Evolutionary conservation across 1,140 invertebrate species (phyloP), one percentile per base, ranked within the genome.

Genomic region (Mya arenaria): DNA sequence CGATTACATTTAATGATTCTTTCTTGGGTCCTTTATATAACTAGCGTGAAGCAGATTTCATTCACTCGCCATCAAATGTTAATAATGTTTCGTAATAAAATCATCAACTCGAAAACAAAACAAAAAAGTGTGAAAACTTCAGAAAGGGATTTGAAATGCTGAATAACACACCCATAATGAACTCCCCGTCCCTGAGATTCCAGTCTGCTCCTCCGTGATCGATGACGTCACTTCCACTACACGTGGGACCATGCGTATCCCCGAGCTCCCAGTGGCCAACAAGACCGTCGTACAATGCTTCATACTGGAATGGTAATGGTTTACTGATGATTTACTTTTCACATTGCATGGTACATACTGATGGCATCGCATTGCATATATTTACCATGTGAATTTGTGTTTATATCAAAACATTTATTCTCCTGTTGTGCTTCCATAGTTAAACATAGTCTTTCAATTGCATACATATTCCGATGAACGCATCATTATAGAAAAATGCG

Each of bases 261-360:
- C 87, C 89, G 15, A 88, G 63, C 69, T 89, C 89, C 82, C 86
- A 90, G 41, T 90, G 87, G 5, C 85, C 87, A 0, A 90, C 87
- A 17, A 90, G 71, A 52, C 87, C 87, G n/a, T 82, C 41, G 60
- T 69, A 23, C 37, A 84, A 15, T 0, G 88, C 88, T 48, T 89
- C 85, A 3, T 34, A 52, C 88, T 89, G 62, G 32, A 36, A 19
- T 2, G 28, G 13, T 23, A 3, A 30, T 23, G 28, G 28, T 13
- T 23, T 58, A 58, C 28, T 10, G 28, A 58, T 6, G 23, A 10
- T 58, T 58, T n/a, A n/a, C n/a, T n/a, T n/a, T n/a, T n/a, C n/a
- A n/a, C n/a, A n/a, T n/a, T n/a, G n/a, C n/a, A n/a, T n/a, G n/a
- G n/a, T n/a, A n/a, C n/a, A n/a, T n/a, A n/a, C n/a, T n/a, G 28